Percentiles rank a stretch among this genome's conserved stretches.
phyloP scores from a whole-genome alignment of 2,797 vertebrate genomes.

The Botia almorhae region DNA sequence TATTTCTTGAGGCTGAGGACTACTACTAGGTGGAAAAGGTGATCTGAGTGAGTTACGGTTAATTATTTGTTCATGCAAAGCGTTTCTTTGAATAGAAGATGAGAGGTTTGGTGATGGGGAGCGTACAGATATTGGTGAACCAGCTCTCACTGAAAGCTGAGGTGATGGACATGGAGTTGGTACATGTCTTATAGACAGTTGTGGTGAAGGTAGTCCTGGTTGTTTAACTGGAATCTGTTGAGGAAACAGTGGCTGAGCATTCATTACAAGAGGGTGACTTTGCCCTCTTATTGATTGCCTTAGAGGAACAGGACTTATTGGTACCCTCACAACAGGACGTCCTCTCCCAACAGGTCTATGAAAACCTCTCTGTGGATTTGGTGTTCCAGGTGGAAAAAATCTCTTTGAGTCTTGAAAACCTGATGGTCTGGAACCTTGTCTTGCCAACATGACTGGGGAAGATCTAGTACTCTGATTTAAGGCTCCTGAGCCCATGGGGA shows the following conservation, averaged over 20 bases:
- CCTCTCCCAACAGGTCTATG: slow-evolving; percentile 78
- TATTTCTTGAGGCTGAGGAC: slow-evolving; percentile 61
- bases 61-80: slow-evolving; percentile 65
- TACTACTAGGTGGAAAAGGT: slow-evolving; percentile 44
- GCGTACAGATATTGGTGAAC: slow-evolving; percentile 64
- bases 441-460: slow-evolving; percentile 68
- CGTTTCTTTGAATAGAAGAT: slow-evolving; percentile 53
- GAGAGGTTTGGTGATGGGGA: slow-evolving; percentile 68
- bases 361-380: slow-evolving; percentile 68
- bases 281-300: slow-evolving; percentile 75
- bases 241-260: slow-evolving; percentile 53
- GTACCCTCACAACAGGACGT: slow-evolving; percentile 80
- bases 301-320: slow-evolving; percentile 70
- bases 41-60: slow-evolving; percentile 64
- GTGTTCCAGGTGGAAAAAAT: slow-evolving; percentile 59
- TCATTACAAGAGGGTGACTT: slow-evolving; percentile 58
- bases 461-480: slow-evolving; percentile 63
- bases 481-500: slow-evolving; percentile 50
- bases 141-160: slow-evolving; percentile 70
- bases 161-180: slow-evolving; percentile 66
- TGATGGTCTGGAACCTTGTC: slow-evolving; percentile 69
- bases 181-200: slow-evolving; percentile 58
- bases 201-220: slow-evolving; percentile 57
- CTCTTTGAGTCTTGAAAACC: slow-evolving; percentile 71
- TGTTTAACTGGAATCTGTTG: slow-evolving; percentile 60